A percentile compares a stretch with the other conserved stretches of the same genome.
Conservation (phyloP, 2,113 vertebrate species). For the Paramisgurnus dabryanus region DNA sequence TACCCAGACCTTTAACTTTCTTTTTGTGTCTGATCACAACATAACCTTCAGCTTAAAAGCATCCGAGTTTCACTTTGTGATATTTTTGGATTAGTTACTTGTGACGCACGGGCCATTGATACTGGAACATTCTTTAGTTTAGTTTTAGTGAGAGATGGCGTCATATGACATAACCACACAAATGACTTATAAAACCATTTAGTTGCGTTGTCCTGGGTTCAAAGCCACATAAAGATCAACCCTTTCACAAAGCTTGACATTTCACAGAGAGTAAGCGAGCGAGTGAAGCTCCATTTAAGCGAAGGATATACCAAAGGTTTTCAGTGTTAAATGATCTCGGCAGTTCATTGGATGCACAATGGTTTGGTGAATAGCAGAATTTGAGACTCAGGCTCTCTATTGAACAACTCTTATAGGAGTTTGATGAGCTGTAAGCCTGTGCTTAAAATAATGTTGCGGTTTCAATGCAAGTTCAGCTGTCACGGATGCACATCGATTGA, state of each 20-base stretch:
- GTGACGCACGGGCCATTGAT: background rate
- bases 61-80: background rate
- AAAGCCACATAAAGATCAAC: slow-evolving; percentile 9
- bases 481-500: background rate
- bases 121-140: background rate
- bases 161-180: background rate
- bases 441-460: background rate
- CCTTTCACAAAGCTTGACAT: slow-evolving; percentile 20
- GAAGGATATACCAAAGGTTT: background rate
- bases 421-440: background rate
- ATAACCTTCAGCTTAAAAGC: slow-evolving; percentile 7
- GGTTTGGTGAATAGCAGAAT: background rate
- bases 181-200: slow-evolving; percentile 17
- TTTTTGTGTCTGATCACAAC: background rate
- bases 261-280: slow-evolving; percentile 20
- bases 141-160: background rate
- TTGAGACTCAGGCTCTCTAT: background rate
- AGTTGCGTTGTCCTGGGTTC: background rate
- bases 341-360: background rate
- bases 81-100: background rate
- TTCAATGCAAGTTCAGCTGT: background rate
- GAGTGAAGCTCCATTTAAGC: slow-evolving; percentile 8
- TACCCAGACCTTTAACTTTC: background rate
- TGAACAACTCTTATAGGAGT: background rate
- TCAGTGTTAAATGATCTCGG: background rate